A percentile compares a stretch with the other conserved stretches of the same genome.
phyloP scores from a whole-genome alignment of 2,888 invertebrate species.

The Macrosiphum euphorbiae region DNA sequence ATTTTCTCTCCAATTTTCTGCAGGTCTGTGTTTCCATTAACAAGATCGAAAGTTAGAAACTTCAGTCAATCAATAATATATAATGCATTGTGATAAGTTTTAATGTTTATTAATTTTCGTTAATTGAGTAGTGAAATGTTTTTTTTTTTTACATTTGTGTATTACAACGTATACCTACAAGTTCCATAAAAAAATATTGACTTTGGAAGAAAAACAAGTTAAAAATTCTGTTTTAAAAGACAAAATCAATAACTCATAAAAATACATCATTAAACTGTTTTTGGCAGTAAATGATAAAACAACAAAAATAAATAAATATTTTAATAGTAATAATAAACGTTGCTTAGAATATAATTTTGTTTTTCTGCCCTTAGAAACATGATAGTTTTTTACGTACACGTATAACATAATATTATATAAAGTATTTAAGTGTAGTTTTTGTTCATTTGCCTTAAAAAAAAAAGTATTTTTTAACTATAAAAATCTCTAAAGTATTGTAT shows the following conservation, averaged over 20 bases:
- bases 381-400: neutral
- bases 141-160: neutral
- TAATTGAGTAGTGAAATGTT: neutral
- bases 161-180: neutral
- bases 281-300: neutral
- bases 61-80: neutral
- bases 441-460: neutral
- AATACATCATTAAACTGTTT: neutral
- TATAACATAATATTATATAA: slow-evolving; percentile 1
- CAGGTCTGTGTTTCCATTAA: neutral
- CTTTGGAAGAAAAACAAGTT: neutral
- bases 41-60: neutral
- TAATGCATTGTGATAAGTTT: neutral
- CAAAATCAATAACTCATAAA: neutral
- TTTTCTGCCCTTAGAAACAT: neutral
- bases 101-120: neutral
- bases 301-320: slow-evolving; percentile 20
- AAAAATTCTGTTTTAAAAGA: neutral
- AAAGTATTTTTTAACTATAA: slow-evolving; percentile 18
- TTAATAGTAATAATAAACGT: neutral
- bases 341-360: neutral
- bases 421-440: neutral
- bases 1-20: neutral
- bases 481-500: neutral
- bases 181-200: neutral